Evolutionary conservation across 1,140 invertebrate genomes (phyloP), one percentile per base, ranked within the genome.

Genomic region (Nylanderia fulva): DNA sequence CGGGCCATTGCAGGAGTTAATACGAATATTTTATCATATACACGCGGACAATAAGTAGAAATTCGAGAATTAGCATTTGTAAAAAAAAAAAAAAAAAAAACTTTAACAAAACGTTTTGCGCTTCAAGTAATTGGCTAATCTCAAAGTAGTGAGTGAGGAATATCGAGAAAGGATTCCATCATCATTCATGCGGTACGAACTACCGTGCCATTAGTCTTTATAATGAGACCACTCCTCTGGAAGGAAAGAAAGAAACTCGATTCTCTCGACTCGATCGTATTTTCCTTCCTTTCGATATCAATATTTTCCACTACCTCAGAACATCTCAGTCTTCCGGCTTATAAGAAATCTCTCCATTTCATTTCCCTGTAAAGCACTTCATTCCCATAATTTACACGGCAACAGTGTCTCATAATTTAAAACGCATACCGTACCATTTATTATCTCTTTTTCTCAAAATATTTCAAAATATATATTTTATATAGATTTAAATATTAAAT

Each of bases 281-380:
- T 80, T 80, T 54, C 36, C 24, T 58, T 56, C 52, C 33, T 71
- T 58, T 82, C 54, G 39, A 71, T 82, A 72, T 82, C 77, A 82
- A 82, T 72, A 71, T 72, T 82, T 72, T 39, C 52, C 21, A 45
- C 45, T 82, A 48, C 64, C 33, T 15, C 64, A 15, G 77, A 80
- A 69, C 36, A 80, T 56, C 33, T 64, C n/a, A 21, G 29, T 80
- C 63, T 42, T 71, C 33, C 36, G 24, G 18, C 64, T 80, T 80
- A 80, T 80, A 80, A 71, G 52, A 80, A 69, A 80, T 71, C 48
- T 71, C 24, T 71, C 45, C 64, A 80, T 80, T 69, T 80, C 18
- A 80, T 71, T 71, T 39, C 18, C 21, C 33, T 29, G 33, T 42
- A 58, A 69, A 27, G 64, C 48, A 11, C 24, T 56, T 39, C 45